Conservation (phyloP, 2,113 vertebrate species). For the Seriola aureovittata region DNA sequence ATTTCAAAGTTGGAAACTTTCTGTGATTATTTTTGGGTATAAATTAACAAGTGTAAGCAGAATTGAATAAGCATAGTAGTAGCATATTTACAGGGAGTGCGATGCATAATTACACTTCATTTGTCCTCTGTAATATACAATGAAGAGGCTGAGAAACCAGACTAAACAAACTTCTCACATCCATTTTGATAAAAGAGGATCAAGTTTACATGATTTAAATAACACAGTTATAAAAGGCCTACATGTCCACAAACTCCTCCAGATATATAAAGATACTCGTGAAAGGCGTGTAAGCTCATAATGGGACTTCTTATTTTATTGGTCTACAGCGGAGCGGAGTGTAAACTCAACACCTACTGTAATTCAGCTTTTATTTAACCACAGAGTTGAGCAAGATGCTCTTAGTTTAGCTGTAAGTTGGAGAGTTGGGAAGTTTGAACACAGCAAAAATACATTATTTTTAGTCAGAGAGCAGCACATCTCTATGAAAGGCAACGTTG, state of each 20-base stretch:
- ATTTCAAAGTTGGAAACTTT: slow-evolving; percentile 21
- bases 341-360: slow-evolving; percentile 49
- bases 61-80: background rate
- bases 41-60: slow-evolving; percentile 36
- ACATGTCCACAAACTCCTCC: background rate
- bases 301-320: slow-evolving; percentile 46
- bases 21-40: slow-evolving; percentile 16
- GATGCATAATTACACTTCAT: slow-evolving; percentile 59
- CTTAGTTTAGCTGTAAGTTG: slow-evolving; percentile 25
- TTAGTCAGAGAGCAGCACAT: background rate
- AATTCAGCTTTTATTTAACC: slow-evolving; percentile 47
- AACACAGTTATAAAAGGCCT: background rate
- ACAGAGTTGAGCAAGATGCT: slow-evolving; percentile 39
- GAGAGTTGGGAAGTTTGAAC: background rate
- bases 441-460: slow-evolving; percentile 25
- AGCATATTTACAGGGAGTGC: background rate
- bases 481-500: background rate
- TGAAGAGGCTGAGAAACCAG: slow-evolving; percentile 48
- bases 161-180: slow-evolving; percentile 55
- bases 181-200: slow-evolving; percentile 31
- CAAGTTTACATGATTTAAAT: slow-evolving; percentile 36
- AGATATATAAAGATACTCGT: slow-evolving; percentile 24
- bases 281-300: slow-evolving; percentile 20
- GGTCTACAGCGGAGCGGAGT: slow-evolving; percentile 51
- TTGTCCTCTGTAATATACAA: slow-evolving; percentile 59